Percentiles rank a stretch among this genome's conserved stretches.
Evolutionary conservation across 1,140 invertebrate genomes (phyloP).

Genomic region (Harlomillsia oculata): DNA sequence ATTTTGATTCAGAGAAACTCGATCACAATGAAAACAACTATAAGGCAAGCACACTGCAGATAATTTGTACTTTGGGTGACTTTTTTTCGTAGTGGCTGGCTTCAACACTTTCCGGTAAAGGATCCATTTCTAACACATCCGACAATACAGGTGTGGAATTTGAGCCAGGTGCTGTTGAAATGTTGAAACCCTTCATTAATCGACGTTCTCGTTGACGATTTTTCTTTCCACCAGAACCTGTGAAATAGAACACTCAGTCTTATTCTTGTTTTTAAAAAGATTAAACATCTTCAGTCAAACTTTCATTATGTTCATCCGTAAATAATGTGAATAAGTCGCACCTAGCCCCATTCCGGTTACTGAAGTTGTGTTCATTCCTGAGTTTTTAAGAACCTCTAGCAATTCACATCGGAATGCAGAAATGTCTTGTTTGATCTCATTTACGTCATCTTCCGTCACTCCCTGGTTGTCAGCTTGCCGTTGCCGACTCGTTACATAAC

Average conservation of each 20-base stretch:
- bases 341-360: conserved; percentile 60
- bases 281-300: too few species aligned
- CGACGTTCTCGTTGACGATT: conserved; percentile 83
- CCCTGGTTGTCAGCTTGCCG: conserved; percentile 85
- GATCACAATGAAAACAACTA: background rate
- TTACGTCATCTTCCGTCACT: conserved; percentile 97
- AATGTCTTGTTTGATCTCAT: conserved; percentile 98
- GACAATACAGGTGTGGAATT: conserved; percentile 38
- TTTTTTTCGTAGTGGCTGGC: conserved; percentile 31
- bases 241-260: conserved; percentile 18
- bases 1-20: background rate
- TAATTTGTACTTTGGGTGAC: conserved; percentile 28
- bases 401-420: conserved; percentile 89
- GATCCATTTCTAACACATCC: conserved; percentile 27
- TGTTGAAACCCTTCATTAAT: conserved; percentile 90
- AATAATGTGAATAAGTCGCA: conserved; percentile 37
- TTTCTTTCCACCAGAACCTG: conserved; percentile 81
- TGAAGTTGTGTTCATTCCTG: conserved; percentile 80
- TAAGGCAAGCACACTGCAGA: background rate
- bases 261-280: too few species aligned
- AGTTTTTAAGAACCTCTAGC: conserved; percentile 87
- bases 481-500: conserved; percentile 93
- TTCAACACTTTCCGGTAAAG: conserved; percentile 23
- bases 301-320: too few species aligned
- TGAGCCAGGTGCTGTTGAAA: conserved; percentile 54